Conservation (phyloP, 2,797 vertebrate species). For the Numenius phaeopus region DNA sequence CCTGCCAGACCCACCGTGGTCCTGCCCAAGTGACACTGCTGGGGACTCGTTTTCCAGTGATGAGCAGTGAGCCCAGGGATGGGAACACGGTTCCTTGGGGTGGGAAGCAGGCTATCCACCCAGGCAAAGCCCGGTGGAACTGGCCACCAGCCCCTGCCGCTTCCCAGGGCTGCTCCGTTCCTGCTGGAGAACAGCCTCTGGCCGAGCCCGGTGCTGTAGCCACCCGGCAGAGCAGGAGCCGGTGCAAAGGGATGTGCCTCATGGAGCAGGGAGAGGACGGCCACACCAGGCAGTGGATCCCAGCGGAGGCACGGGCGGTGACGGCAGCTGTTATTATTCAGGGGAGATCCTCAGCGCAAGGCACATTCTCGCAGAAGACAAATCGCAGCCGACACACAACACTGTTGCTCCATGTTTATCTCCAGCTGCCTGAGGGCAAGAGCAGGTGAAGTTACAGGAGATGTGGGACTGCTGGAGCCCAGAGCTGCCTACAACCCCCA, state of each 20-base stretch:
- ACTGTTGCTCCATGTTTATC: neutral
- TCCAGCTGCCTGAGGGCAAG: slow-evolving; percentile 31
- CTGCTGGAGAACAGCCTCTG: neutral
- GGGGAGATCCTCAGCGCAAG: neutral
- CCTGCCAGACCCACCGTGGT: neutral
- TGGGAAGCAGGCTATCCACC: neutral
- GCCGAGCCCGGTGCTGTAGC: neutral
- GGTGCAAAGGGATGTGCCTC: neutral
- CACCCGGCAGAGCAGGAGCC: fast-evolving
- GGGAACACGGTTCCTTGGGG: neutral
- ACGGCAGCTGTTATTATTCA: neutral
- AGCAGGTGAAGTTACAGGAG: neutral
- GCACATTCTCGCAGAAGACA: neutral
- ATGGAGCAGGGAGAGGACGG: neutral
- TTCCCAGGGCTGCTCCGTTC: fast-evolving
- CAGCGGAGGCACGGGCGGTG: fast-evolving
- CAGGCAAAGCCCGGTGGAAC: neutral
- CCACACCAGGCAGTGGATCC: neutral
- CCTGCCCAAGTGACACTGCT: neutral
- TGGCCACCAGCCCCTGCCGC: neutral
- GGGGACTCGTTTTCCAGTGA: neutral
- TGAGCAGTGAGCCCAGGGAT: neutral
- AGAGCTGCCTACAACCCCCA: neutral
- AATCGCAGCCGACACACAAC: slow-evolving; percentile 15
- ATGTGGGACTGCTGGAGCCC: neutral